phyloP scores from a whole-genome alignment of 2,797 vertebrate species.

The Hypotaenidia philippensis region DNA sequence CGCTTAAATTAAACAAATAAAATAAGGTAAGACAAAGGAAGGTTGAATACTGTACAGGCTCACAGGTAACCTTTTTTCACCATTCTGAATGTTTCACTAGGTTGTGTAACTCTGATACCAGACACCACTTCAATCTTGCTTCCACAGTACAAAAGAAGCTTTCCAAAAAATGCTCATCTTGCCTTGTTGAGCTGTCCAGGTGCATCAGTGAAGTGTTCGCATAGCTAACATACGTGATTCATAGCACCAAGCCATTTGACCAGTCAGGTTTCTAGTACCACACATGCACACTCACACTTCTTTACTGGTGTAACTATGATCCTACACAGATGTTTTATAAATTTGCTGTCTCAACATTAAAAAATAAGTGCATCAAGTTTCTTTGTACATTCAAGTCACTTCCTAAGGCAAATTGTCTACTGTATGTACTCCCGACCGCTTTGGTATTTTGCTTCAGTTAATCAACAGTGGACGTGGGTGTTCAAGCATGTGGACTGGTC shows the following conservation, averaged over 20 bases:
- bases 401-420: slow-evolving; percentile 89
- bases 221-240: neutral
- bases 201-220: slow-evolving; percentile 43
- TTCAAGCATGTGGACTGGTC: slow-evolving; percentile 79
- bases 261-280: slow-evolving; percentile 71
- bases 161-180: slow-evolving; percentile 12
- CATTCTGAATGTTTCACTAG: slow-evolving; percentile 37
- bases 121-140: slow-evolving; percentile 72
- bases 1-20: slow-evolving; percentile 77
- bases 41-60: slow-evolving; percentile 76
- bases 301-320: slow-evolving; percentile 77
- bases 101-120: slow-evolving; percentile 73
- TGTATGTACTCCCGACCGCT: slow-evolving; percentile 81
- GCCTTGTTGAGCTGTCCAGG: slow-evolving; percentile 64
- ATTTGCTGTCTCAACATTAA: slow-evolving; percentile 81
- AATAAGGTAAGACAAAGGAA: slow-evolving; percentile 76
- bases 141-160: slow-evolving; percentile 58
- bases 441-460: slow-evolving; percentile 89
- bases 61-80: slow-evolving; percentile 68
- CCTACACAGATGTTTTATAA: slow-evolving; percentile 82
- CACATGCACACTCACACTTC: slow-evolving; percentile 69
- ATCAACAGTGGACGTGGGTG: slow-evolving; percentile 76
- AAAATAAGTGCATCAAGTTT: slow-evolving; percentile 88
- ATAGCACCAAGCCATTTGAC: slow-evolving; percentile 74
- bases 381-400: slow-evolving; percentile 95